These are phyloP conservation scores for Rhagologus leucostigma DNA, from an alignment of 2,113 vertebrate genomes.

Conservation along the genomic window DNA sequence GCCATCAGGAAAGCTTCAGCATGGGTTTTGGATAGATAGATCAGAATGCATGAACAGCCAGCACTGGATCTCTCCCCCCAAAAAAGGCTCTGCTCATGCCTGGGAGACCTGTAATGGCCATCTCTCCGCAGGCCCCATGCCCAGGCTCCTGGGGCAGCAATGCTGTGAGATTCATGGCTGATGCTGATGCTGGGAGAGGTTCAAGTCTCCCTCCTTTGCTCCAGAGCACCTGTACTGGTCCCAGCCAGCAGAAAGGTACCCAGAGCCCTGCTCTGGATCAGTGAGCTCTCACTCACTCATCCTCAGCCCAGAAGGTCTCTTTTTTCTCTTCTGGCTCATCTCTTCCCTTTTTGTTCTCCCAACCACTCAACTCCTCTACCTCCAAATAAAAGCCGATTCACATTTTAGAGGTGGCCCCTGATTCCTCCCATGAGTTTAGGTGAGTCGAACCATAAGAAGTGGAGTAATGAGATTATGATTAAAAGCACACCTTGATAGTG, in stretches of 20 bases:
- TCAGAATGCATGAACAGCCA: neutral
- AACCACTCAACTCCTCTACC: neutral
- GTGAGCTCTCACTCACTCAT: neutral
- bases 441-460: slow-evolving; percentile 72
- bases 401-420: slow-evolving; percentile 50
- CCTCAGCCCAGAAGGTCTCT: neutral
- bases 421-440: slow-evolving; percentile 71
- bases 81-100: neutral
- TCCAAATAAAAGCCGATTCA: slow-evolving; percentile 49
- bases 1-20: neutral
- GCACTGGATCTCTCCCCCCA: neutral
- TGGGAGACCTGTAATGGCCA: neutral
- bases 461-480: slow-evolving; percentile 80
- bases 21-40: neutral
- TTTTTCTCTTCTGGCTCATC: neutral
- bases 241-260: neutral
- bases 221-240: neutral
- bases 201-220: neutral
- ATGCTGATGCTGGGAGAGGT: neutral
- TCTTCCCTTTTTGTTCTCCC: neutral
- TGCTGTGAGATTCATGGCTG: neutral
- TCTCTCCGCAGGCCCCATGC: neutral
- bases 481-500: slow-evolving; percentile 77
- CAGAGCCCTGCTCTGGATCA: neutral
- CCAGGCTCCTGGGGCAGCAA: neutral